Percentiles rank a stretch among this genome's conserved stretches.
Conservation (phyloP, 2,797 vertebrate genomes). For the Triplophysa bombifrons region DNA sequence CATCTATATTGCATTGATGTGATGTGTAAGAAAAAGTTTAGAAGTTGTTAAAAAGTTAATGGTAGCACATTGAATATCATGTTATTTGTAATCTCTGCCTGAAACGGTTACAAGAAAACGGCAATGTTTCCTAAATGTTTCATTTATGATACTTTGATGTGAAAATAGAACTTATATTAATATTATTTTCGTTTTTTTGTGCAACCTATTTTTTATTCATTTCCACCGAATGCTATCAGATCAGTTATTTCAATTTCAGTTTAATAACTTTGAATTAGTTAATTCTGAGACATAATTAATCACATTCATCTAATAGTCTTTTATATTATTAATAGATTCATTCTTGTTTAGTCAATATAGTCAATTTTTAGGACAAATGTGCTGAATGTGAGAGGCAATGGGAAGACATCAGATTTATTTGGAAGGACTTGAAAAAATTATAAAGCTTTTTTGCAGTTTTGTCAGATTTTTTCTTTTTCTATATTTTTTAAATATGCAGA, state of each 20-base stretch:
- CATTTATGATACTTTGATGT: background rate
- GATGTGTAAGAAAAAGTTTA: background rate
- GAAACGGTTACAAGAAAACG: background rate
- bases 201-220: background rate
- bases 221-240: background rate
- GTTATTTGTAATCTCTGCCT: background rate
- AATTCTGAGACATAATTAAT: background rate
- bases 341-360: background rate
- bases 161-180: background rate
- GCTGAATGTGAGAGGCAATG: background rate
- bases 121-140: background rate
- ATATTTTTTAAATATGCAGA: background rate
- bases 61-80: background rate
- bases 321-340: background rate
- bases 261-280: background rate
- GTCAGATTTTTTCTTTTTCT: background rate
- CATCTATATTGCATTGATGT: background rate
- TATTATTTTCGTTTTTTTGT: background rate
- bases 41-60: background rate
- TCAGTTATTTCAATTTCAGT: background rate
- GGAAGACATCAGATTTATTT: slow-evolving; percentile 3
- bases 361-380: background rate
- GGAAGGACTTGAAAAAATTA: background rate
- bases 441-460: background rate
- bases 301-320: background rate